Evolutionary conservation across 2,113 vertebrate species (phyloP).

Genomic region (Hippotragus niger): DNA sequence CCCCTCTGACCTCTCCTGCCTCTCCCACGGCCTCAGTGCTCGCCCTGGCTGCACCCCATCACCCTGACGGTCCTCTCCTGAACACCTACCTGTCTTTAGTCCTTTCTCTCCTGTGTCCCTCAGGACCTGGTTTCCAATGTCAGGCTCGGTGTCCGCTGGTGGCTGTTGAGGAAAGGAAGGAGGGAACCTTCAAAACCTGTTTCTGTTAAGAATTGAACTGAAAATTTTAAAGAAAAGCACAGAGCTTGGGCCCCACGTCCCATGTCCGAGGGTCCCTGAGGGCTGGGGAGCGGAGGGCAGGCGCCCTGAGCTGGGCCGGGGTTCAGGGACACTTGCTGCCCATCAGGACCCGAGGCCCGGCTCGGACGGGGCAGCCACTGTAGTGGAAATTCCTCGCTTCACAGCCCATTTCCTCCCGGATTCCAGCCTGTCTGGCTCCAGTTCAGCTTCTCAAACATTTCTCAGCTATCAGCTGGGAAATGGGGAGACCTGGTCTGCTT

Average conservation of each 20-base stretch:
- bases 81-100: not conserved
- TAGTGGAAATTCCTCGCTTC: not conserved
- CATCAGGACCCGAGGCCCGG: rapidly evolving
- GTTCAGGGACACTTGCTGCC: not conserved
- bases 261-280: not conserved
- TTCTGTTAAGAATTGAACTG: not conserved
- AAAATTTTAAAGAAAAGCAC: not conserved
- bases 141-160: rapidly evolving
- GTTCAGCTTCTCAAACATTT: not conserved
- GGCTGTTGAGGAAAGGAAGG: not conserved
- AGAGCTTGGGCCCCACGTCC: too few relatives aligned
- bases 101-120: not conserved
- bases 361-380: not conserved
- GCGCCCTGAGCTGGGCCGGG: not conserved
- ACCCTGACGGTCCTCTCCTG: not conserved
- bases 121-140: rapidly evolving
- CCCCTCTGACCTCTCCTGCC: too few relatives aligned
- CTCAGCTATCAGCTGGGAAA: not conserved
- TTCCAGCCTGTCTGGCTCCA: not conserved
- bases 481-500: not conserved
- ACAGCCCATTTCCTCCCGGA: too few relatives aligned
- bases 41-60: not conserved
- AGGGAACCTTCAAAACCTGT: not conserved
- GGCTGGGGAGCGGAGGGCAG: not conserved
- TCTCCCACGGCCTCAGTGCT: not conserved